Evolutionary conservation across 1,140 invertebrate genomes (phyloP), one percentile per base, ranked within the genome.

Genomic region (Anagrus nilaparvatae): DNA sequence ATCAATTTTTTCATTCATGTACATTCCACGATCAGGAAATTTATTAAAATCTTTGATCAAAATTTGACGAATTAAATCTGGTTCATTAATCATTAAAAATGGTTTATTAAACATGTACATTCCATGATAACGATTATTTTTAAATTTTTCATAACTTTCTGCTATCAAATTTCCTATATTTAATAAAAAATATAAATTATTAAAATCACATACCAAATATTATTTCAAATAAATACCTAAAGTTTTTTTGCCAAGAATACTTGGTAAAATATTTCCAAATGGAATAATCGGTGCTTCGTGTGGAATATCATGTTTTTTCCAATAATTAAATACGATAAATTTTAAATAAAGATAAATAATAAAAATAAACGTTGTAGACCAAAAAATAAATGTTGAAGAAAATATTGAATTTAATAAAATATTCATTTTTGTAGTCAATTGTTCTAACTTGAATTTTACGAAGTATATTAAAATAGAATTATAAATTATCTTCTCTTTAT

Each of bases 11-110:
- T 67, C 68, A 36, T 71, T 68, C 16, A 60, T 53, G 19, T 67
- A 61, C 5, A 68, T 6, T 13, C 65, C 67, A 31, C 69, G 56
- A 46, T 71, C 63, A 18, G 56, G 54, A 54, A 77, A 77, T 47
- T 66, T 52, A 4, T 54, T 28, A 40, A 75, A 74, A 48, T 76
- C 71, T 40, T 70, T 74, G 0, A 66, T 65, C 3, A 74, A 29
- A 9, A 76, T 57, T 0, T 54, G 5, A 45, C 64, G 63, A 0
- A 75, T 62, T 9, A 77, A 50, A 41, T 70, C 68, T 2, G 69
- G 67, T 57, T 77, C 73, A 6, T 62, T 48, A 9, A 68, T 41
- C 4, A 70, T 51, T 4, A 76, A 43, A 18, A 61, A 61, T 5
- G 71, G 72, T 40, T 62, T 56, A 12, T 60, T 63, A 34, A 73